These are phyloP conservation scores for Zelleria hepariella DNA, from an alignment of 2,888 invertebrate species.

Conservation along the genomic window DNA sequence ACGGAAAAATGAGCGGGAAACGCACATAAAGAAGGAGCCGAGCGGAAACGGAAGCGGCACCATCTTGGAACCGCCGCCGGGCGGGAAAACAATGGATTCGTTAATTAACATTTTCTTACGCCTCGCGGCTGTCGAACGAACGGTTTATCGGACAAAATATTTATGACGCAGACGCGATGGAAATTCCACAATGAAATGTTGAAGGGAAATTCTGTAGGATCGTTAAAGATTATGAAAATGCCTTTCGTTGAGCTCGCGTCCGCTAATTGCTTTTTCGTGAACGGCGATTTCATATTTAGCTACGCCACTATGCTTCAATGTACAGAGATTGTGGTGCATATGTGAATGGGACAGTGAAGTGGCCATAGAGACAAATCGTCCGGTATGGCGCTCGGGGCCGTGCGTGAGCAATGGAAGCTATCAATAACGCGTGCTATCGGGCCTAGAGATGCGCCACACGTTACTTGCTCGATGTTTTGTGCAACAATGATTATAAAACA, in stretches of 20 bases:
- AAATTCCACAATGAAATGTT: conserved; percentile 60
- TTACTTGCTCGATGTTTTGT: neutral
- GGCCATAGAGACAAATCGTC: conserved; percentile 35
- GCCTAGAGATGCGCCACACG: conserved; percentile 16
- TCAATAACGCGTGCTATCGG: conserved; percentile 44
- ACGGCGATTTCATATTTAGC: conserved; percentile 8
- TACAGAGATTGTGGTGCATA: neutral
- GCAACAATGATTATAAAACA: neutral
- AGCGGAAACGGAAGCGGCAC: conserved; percentile 71
- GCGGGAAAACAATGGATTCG: conserved; percentile 80
- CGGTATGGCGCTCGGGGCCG: conserved; percentile 20
- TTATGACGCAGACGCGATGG: conserved; percentile 63
- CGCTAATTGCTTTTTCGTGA: conserved; percentile 17
- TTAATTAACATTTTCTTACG: conserved; percentile 85
- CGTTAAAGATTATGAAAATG: conserved; percentile 33
- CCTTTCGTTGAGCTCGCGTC: conserved; percentile 17
- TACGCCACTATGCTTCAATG: neutral
- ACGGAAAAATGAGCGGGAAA: conserved; percentile 67
- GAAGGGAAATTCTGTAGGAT: conserved; percentile 36
- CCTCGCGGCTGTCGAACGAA: conserved; percentile 73
- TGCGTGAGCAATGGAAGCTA: conserved; percentile 47
- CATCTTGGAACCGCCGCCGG: conserved; percentile 72
- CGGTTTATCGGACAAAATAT: conserved; percentile 73
- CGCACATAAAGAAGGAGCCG: conserved; percentile 68
- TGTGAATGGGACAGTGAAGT: conserved; percentile 12